These are phyloP conservation scores for Sarcophaga subvicina DNA, from an alignment of 2,888 invertebrate genomes.

Conservation along the genomic window DNA sequence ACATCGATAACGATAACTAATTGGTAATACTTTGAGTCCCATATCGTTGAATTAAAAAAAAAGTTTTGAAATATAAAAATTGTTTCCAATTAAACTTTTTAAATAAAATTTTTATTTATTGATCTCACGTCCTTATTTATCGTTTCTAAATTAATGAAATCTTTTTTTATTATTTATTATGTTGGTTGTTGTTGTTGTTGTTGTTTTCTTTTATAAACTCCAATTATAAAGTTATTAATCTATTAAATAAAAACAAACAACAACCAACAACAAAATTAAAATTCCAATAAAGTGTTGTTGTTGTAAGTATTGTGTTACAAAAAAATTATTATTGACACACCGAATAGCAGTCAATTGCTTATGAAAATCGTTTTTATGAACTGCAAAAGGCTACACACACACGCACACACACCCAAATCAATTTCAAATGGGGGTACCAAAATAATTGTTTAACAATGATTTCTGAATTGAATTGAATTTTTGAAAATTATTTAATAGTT, in stretches of 20 bases:
- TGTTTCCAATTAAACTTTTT: too few species aligned
- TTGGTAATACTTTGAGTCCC: too few species aligned
- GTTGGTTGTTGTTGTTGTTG: too few species aligned
- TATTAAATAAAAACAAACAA: conserved; percentile 30
- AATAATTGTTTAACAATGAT: conserved; percentile 35
- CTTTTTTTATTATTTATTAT: too few species aligned
- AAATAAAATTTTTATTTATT: too few species aligned
- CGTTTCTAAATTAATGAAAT: too few species aligned
- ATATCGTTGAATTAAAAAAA: not conserved
- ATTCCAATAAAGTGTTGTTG: conserved; percentile 6
- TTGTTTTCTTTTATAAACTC: conserved; percentile 34
- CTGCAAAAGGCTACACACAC: conserved; percentile 40
- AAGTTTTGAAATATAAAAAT: not conserved
- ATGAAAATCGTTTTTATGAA: conserved; percentile 50
- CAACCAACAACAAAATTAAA: conserved; percentile 10
- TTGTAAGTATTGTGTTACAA: not conserved
- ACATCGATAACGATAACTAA: too few species aligned
- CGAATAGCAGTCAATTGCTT: conserved; percentile 52
- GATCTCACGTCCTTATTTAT: too few species aligned
- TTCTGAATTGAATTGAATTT: conserved; percentile 29
- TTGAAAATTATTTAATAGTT: too few species aligned
- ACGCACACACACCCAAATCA: too few species aligned
- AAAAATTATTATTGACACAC: conserved; percentile 49
- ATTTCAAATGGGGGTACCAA: not conserved
- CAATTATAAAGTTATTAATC: conserved; percentile 48